Evolutionary conservation across 92 coral and sea anemone species (phyloP).

Genomic region (Porites evermanni): DNA sequence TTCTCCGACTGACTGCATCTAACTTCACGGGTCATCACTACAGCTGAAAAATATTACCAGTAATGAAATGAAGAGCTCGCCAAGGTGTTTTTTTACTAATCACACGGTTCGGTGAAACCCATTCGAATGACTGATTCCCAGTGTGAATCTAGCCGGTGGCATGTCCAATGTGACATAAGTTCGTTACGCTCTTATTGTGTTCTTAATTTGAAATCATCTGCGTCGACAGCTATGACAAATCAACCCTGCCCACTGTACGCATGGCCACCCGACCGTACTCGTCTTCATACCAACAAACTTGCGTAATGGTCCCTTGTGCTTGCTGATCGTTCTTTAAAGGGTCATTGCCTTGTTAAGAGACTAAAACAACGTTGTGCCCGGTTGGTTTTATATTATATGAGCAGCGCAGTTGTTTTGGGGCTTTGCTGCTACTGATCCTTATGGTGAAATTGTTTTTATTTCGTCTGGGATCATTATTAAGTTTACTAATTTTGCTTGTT

Average conservation of each 20-base stretch:
- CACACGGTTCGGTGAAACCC: constrained; percentile 1
- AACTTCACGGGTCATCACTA: constrained; percentile 44
- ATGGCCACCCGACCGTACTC: constrained; percentile 16
- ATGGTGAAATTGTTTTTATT: constrained; percentile 80
- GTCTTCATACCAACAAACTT: constrained; percentile 40
- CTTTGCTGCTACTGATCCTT: not conserved
- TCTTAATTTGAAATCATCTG: constrained; percentile 12
- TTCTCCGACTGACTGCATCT: not conserved
- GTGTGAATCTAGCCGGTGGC: constrained; percentile 4
- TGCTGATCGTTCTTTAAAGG: constrained; percentile 20
- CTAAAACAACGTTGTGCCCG: constrained; percentile 3
- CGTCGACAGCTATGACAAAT: not conserved
- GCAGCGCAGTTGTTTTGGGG: not conserved
- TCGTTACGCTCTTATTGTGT: constrained; percentile 18
- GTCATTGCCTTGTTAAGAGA: constrained; percentile 32
- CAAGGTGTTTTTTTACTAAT: not conserved
- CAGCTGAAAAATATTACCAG: constrained; percentile 29
- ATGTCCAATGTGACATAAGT: not conserved
- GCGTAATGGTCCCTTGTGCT: constrained; percentile 25
- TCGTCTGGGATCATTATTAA: constrained; percentile 73
- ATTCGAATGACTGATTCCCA: constrained; percentile 12
- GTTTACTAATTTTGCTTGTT: constrained; percentile 69
- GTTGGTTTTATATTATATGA: constrained; percentile 16
- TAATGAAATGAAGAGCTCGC: constrained; percentile 31
- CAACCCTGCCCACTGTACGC: not conserved